Conservation (phyloP, 2,113 vertebrate species). For the Apodemus speciosus region DNA sequence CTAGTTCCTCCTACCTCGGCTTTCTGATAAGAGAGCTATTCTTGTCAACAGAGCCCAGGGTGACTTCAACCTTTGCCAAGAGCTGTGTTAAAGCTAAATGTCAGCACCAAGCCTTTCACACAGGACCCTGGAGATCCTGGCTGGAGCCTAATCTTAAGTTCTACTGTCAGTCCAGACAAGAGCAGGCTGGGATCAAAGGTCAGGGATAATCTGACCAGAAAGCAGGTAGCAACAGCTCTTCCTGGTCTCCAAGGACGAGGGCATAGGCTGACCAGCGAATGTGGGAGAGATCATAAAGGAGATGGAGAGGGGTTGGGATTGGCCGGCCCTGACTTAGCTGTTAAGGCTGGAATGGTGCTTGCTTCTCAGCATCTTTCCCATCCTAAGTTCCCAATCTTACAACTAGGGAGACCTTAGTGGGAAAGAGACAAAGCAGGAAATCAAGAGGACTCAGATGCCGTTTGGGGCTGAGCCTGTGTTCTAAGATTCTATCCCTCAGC, state of each 20-base stretch:
- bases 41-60: constrained; percentile 43
- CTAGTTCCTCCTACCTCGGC: constrained; percentile 68
- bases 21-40: constrained; percentile 80
- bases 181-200: constrained; percentile 24
- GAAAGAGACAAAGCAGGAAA: not conserved
- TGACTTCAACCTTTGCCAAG: constrained; percentile 43
- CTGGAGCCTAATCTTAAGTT: not conserved
- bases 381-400: not conserved
- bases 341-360: not conserved
- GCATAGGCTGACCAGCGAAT: not conserved
- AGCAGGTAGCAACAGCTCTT: not conserved
- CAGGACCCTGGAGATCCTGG: constrained; percentile 52
- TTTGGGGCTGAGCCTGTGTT: not conserved
- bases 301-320: not conserved
- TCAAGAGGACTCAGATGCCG: not conserved
- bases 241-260: constrained; percentile 19
- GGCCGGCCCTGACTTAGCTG: too few relatives aligned
- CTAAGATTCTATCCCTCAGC: not conserved
- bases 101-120: constrained; percentile 60
- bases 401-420: too few relatives aligned
- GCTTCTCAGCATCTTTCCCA: not conserved
- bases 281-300: not conserved
- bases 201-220: not conserved
- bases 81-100: constrained; percentile 60
- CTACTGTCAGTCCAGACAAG: constrained; percentile 18